These are phyloP conservation scores for Oryctes rhinoceros DNA, from an alignment of 1,140 invertebrate genomes.

Conservation along the genomic window DNA sequence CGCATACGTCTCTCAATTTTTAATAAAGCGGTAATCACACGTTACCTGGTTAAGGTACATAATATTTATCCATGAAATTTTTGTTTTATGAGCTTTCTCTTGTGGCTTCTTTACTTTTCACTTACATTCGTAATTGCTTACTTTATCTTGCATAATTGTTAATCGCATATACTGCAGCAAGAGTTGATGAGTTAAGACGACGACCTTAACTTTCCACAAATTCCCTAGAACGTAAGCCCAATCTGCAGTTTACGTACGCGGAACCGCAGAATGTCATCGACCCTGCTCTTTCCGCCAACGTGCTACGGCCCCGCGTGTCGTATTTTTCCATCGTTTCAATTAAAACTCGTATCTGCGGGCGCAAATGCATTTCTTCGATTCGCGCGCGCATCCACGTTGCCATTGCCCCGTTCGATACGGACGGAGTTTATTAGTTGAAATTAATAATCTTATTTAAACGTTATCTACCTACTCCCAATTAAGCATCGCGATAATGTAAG, in stretches of 20 bases:
- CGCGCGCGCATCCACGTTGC: background rate
- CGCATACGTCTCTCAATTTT: too few species aligned
- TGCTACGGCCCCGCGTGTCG: background rate
- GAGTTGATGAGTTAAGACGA: too few species aligned
- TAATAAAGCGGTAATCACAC: too few species aligned
- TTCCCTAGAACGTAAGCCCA: too few species aligned
- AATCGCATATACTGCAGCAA: background rate
- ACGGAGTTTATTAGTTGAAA: conserved; percentile 23
- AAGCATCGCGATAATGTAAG: background rate
- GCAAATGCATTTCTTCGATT: conserved; percentile 25
- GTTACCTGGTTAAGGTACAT: too few species aligned
- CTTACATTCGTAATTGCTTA: too few species aligned
- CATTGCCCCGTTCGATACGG: background rate
- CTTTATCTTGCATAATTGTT: too few species aligned
- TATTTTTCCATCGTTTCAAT: conserved; percentile 30
- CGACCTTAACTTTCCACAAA: too few species aligned
- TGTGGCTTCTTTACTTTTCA: background rate
- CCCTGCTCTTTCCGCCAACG: conserved; percentile 28
- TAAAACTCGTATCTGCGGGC: conserved; percentile 17
- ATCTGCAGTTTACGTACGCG: background rate
- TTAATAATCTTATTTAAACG: conserved; percentile 32
- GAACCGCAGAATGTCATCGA: conserved; percentile 15
- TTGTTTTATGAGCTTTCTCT: too few species aligned
- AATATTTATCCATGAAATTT: too few species aligned
- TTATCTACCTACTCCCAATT: conserved; percentile 26